Evolutionary conservation across 2,797 vertebrate species (phyloP).

Genomic region (Gadopsis bispinosus): DNA sequence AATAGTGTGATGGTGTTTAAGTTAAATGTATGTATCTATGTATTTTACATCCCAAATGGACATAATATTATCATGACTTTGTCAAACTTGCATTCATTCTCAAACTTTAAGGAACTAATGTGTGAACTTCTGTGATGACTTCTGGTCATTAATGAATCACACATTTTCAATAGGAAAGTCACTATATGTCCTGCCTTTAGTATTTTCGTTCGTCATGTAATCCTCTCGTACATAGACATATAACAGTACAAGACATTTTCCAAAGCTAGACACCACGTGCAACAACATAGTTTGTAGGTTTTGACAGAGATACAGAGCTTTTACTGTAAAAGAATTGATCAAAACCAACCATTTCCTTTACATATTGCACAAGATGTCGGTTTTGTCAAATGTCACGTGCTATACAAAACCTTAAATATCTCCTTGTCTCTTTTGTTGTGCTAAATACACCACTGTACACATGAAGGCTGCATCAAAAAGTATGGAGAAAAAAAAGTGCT

Average conservation of each 20-base stretch:
- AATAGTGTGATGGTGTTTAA: not conserved
- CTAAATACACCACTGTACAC: conserved; percentile 10
- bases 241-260: not conserved
- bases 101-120: not conserved
- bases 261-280: not conserved
- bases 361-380: not conserved
- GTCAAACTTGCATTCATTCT: not conserved
- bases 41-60: not conserved
- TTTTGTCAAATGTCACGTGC: not conserved
- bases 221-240: not conserved
- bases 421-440: conserved; percentile 7
- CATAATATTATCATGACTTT: not conserved
- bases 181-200: not conserved
- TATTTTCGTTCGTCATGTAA: not conserved
- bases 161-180: not conserved
- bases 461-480: conserved; percentile 1
- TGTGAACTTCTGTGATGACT: not conserved
- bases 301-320: not conserved
- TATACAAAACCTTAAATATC: not conserved
- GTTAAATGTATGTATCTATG: not conserved
- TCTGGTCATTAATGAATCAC: not conserved
- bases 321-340: conserved; percentile 2
- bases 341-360: not conserved
- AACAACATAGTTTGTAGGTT: not conserved
- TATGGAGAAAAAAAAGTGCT: not conserved